Evolutionary conservation across 2,888 invertebrate genomes (phyloP).

Genomic region (Zaprionus bogoriensis): DNA sequence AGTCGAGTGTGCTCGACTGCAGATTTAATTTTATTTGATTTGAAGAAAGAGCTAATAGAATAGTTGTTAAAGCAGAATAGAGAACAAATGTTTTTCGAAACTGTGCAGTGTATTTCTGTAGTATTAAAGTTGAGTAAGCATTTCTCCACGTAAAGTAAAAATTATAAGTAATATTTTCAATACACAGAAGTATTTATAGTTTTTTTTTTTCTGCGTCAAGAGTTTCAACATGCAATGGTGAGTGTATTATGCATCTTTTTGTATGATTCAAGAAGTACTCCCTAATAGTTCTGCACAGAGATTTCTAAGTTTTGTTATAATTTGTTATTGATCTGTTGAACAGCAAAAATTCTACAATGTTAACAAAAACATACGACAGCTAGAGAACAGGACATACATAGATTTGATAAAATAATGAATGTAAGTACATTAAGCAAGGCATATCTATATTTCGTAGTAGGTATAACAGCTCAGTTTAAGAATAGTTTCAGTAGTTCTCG

Average conservation of each 20-base stretch:
- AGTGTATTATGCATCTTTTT: slow-evolving; percentile 11
- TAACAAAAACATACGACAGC: slow-evolving; percentile 64
- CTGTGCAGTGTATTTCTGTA: slow-evolving; percentile 30
- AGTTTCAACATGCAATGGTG: slow-evolving; percentile 46
- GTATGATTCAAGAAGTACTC: slow-evolving; percentile 17
- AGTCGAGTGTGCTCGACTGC: neutral
- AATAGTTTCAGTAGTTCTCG: slow-evolving; percentile 28
- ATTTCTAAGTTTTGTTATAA: slow-evolving; percentile 27
- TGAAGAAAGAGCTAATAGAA: neutral
- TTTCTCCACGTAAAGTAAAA: slow-evolving; percentile 6
- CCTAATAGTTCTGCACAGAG: slow-evolving; percentile 34
- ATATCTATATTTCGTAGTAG: slow-evolving; percentile 44
- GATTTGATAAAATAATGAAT: slow-evolving; percentile 26
- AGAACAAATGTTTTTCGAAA: slow-evolving; percentile 4
- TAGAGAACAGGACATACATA: slow-evolving; percentile 53
- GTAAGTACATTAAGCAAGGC: slow-evolving; percentile 59
- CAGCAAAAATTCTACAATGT: slow-evolving; percentile 56
- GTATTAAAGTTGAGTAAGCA: slow-evolving; percentile 31
- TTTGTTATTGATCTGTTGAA: slow-evolving; percentile 4
- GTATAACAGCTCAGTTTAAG: slow-evolving; percentile 12
- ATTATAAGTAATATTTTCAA: slow-evolving; percentile 2
- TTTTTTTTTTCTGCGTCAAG: slow-evolving; percentile 15
- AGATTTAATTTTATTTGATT: slow-evolving; percentile 1
- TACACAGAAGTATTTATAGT: neutral
- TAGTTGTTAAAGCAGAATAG: slow-evolving; percentile 18